Conservation (phyloP, 2,888 invertebrate species). For the Sisyra nigra region DNA sequence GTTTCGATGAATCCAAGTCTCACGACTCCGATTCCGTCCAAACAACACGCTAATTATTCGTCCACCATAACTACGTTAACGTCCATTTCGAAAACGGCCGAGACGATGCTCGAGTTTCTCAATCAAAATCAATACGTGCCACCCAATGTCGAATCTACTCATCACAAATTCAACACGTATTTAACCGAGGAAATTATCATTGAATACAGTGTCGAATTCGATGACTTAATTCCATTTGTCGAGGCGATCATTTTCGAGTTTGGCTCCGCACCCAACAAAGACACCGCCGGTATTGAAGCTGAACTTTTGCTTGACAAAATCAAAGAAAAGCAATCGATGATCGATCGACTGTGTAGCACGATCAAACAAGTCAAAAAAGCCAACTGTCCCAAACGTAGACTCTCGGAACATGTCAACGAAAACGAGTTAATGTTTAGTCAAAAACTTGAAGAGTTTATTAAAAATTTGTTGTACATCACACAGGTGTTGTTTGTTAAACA, state of each 20-base stretch:
- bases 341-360: not conserved
- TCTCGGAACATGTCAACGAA: not conserved
- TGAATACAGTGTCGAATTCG: conserved; percentile 11
- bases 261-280: not conserved
- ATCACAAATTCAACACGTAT: not conserved
- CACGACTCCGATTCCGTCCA: conserved; percentile 7
- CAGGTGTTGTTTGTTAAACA: conserved; percentile 41
- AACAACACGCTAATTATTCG: conserved; percentile 12
- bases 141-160: conserved; percentile 14
- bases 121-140: conserved; percentile 16
- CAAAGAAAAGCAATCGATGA: not conserved
- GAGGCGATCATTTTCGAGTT: not conserved
- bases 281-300: not conserved
- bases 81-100: conserved; percentile 7
- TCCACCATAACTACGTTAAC: conserved; percentile 14
- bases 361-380: not conserved
- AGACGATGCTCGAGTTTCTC: conserved; percentile 15
- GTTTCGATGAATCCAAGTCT: too few species aligned
- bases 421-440: conserved; percentile 6
- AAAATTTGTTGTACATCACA: conserved; percentile 32
- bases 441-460: conserved; percentile 12
- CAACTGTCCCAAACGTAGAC: not conserved
- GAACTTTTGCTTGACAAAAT: not conserved
- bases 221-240: conserved; percentile 8
- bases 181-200: conserved; percentile 3